Evolutionary conservation across 2,113 vertebrate genomes (phyloP).

Genomic region (Litocranius walleri): DNA sequence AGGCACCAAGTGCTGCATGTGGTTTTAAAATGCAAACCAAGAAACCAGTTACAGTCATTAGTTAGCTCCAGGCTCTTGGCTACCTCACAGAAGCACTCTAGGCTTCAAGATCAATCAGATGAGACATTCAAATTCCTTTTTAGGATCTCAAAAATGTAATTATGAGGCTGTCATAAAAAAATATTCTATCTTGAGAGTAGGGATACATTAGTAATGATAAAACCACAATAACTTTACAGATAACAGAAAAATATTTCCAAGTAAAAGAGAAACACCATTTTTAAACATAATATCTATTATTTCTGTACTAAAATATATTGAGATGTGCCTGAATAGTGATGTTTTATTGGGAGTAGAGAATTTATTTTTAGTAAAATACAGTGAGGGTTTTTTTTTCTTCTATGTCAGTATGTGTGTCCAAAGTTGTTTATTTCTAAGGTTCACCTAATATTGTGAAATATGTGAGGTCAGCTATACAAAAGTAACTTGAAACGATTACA

Average conservation of each 20-base stretch:
- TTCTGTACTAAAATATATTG: neutral
- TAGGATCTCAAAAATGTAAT: neutral
- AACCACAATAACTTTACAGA: constrained; percentile 2
- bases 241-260: neutral
- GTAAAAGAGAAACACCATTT: neutral
- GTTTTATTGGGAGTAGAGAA: neutral
- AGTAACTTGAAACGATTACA: neutral
- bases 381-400: neutral
- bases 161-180: neutral
- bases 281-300: constrained; percentile 1
- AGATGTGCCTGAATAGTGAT: neutral
- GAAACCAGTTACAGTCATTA: neutral
- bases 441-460: neutral
- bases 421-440: neutral
- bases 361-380: neutral
- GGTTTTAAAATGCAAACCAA: neutral
- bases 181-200: neutral
- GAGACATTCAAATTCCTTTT: neutral
- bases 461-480: neutral
- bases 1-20: neutral
- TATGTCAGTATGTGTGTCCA: neutral
- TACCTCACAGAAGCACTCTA: neutral
- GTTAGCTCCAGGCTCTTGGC: neutral
- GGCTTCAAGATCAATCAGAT: neutral
- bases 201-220: neutral